These are phyloP conservation scores for Drosophila histrio DNA, from an alignment of 2,888 invertebrate species.

Conservation along the genomic window DNA sequence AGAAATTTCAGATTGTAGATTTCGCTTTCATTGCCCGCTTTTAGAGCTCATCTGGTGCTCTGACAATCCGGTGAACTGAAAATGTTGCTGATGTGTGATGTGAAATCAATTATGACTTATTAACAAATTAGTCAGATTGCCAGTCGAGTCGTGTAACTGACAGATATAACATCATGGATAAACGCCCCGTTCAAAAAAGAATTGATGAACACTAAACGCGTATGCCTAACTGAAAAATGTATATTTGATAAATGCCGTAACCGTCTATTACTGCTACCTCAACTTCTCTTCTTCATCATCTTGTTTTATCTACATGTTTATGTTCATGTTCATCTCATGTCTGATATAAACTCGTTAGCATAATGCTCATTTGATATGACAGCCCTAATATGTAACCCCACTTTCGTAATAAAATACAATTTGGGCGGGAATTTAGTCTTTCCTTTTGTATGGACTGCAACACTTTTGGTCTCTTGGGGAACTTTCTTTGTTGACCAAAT, in stretches of 20 bases:
- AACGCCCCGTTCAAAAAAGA: conserved; percentile 42
- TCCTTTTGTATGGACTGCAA: conserved; percentile 1
- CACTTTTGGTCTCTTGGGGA: conserved; percentile 21
- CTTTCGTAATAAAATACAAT: conserved; percentile 53
- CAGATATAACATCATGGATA: conserved; percentile 55
- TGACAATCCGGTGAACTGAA: conserved; percentile 7
- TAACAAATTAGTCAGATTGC: conserved; percentile 70
- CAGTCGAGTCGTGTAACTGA: conserved; percentile 59
- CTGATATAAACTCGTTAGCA: conserved; percentile 65
- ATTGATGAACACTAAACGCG: not conserved
- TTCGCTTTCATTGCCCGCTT: conserved; percentile 64
- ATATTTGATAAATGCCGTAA: conserved; percentile 28
- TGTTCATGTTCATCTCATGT: conserved; percentile 39
- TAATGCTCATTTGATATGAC: conserved; percentile 68
- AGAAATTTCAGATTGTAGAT: conserved; percentile 63
- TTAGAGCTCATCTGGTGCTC: conserved; percentile 42
- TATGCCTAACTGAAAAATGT: conserved; percentile 13
- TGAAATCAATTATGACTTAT: conserved; percentile 80
- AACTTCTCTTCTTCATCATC: conserved; percentile 32
- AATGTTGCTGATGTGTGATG: conserved; percentile 51
- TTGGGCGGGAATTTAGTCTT: conserved; percentile 14
- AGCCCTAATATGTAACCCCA: conserved; percentile 48
- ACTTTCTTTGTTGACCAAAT: conserved; percentile 59
- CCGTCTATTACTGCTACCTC: conserved; percentile 41
- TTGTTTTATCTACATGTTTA: conserved; percentile 16